Evolutionary conservation across 2,113 vertebrate species (phyloP).

Genomic region (Mobula birostris): DNA sequence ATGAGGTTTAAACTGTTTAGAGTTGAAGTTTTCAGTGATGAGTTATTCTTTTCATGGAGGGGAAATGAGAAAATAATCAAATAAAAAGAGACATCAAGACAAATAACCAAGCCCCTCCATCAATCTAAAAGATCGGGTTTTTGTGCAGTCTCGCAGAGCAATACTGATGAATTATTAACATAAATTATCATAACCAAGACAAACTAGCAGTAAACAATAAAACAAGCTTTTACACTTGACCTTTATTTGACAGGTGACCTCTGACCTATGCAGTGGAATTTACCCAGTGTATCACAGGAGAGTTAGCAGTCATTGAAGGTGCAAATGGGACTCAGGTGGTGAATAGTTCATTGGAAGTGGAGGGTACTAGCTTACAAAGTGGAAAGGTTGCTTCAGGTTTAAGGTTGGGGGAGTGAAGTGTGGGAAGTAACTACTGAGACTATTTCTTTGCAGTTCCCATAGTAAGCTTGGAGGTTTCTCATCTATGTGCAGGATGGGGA

Average conservation of each 20-base stretch:
- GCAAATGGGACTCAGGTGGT: constrained; percentile 52
- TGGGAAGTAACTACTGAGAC: too few species aligned
- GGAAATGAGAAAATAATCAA: not conserved
- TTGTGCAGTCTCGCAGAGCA: constrained; percentile 56
- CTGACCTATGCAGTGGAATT: constrained; percentile 53
- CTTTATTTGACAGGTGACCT: constrained; percentile 45
- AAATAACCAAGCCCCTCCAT: constrained; percentile 47
- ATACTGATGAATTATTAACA: constrained; percentile 65
- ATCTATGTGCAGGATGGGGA: too few species aligned
- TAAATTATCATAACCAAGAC: constrained; percentile 64
- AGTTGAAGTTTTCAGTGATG: not conserved
- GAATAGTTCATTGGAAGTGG: constrained; percentile 44
- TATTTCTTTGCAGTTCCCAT: not conserved
- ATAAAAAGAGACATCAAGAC: constrained; percentile 37
- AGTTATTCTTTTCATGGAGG: too few species aligned
- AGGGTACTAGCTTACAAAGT: too few species aligned
- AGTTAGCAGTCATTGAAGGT: not conserved
- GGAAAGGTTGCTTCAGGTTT: not conserved
- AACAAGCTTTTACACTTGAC: constrained; percentile 44
- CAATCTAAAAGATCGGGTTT: constrained; percentile 53
- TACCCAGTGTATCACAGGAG: constrained; percentile 58
- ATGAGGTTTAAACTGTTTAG: not conserved
- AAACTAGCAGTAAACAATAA: constrained; percentile 77
- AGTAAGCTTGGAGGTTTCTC: too few species aligned
- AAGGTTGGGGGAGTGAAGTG: not conserved